Conservation (phyloP, 30 jellyfish, hydroid and myxozoan genomes). For the Chrysaora quinquecirrha region DNA sequence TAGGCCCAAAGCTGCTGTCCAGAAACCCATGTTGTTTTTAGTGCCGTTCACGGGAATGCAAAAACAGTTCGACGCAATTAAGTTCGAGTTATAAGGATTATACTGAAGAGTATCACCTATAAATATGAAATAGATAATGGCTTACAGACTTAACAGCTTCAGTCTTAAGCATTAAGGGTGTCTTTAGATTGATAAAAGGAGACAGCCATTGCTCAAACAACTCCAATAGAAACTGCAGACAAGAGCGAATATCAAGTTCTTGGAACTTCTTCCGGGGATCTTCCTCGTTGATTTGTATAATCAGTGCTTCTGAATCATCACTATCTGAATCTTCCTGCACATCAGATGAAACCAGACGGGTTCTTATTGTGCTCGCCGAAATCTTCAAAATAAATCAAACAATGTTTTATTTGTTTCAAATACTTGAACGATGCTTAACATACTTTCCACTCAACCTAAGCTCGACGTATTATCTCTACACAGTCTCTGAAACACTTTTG, state of each 20-base stretch:
- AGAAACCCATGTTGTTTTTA: no score
- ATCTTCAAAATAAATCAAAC: constrained; percentile 64
- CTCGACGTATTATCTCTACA: no score
- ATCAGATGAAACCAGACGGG: constrained; percentile 88
- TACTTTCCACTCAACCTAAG: no score
- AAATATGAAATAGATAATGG: no score
- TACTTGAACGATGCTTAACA: no score
- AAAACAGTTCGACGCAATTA: no score
- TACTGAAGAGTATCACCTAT: no score
- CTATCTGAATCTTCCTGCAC: constrained; percentile 98
- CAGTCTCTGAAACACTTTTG: no score
- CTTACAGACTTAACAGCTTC: constrained; percentile 93
- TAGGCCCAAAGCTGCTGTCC: no score
- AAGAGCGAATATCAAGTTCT: constrained; percentile 92
- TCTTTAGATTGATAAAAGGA: constrained; percentile 75
- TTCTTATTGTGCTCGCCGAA: constrained; percentile 88
- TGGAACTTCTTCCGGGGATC: constrained; percentile 72
- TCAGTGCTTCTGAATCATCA: constrained; percentile 90
- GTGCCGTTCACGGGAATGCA: no score
- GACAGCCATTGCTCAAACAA: constrained; percentile 96
- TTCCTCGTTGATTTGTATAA: constrained; percentile 84
- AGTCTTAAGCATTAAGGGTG: constrained; percentile 90
- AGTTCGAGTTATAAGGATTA: no score
- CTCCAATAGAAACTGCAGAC: constrained; percentile 88
- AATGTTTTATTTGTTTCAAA: no score